A percentile compares a stretch with the other conserved stretches of the same genome.
These are phyloP conservation scores for Globicephala melas DNA, from an alignment of 2,113 vertebrate species.

Conservation along the genomic window DNA sequence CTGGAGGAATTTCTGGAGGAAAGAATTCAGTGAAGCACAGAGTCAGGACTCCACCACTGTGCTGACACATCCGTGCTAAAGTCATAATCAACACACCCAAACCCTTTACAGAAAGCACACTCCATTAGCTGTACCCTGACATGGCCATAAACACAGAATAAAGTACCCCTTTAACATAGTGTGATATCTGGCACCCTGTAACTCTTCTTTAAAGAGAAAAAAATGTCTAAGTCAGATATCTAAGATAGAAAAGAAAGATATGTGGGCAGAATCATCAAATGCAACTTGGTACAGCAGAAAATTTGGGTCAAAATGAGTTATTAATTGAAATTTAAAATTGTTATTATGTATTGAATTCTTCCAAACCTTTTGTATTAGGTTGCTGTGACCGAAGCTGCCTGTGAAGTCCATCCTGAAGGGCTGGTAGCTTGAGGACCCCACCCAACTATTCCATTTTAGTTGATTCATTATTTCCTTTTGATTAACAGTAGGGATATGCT, in stretches of 20 bases:
- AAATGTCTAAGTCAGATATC: neutral
- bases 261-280: neutral
- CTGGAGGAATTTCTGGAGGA: too few species aligned
- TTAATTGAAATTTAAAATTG: too few species aligned
- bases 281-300: too few species aligned
- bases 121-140: neutral
- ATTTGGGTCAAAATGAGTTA: neutral
- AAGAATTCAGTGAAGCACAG: neutral
- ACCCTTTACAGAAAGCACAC: neutral
- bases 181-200: neutral
- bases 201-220: neutral
- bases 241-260: neutral
- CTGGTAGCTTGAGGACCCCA: neutral
- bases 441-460: neutral
- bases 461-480: neutral
- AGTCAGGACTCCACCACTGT: neutral
- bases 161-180: neutral
- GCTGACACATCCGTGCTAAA: neutral
- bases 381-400: neutral
- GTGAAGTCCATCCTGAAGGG: neutral
- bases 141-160: neutral
- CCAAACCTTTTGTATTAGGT: neutral
- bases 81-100: too few species aligned
- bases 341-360: neutral
- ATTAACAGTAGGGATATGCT: neutral